Percentiles rank a stretch among this genome's conserved stretches.
phyloP scores from a whole-genome alignment of 2,113 vertebrate genomes.

The Cettia cetti region DNA sequence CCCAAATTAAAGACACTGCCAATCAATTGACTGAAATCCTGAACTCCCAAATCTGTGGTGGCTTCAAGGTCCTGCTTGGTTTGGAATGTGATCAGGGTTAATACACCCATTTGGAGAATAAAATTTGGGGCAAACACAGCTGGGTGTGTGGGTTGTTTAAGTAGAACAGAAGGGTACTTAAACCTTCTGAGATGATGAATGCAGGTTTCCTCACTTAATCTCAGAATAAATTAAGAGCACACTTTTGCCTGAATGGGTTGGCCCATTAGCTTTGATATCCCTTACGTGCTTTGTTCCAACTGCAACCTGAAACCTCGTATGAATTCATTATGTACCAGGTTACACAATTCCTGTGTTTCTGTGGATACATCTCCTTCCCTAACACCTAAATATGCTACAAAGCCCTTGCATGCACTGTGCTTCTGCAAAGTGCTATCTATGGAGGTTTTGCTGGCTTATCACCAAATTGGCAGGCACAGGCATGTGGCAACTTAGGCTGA shows the following conservation, averaged over 20 bases:
- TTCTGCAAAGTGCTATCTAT: background rate
- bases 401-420: fast-evolving
- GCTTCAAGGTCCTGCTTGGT: background rate
- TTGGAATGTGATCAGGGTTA: background rate
- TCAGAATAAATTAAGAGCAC: background rate
- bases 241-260: background rate
- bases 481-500: background rate
- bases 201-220: background rate
- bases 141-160: background rate
- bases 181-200: background rate
- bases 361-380: background rate
- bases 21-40: background rate
- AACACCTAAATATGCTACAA: background rate
- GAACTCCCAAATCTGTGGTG: background rate
- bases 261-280: background rate
- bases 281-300: background rate
- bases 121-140: background rate
- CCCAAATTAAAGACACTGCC: background rate
- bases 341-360: background rate
- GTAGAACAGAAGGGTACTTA: background rate
- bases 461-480: background rate
- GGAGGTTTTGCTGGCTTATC: background rate
- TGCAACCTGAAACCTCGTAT: background rate
- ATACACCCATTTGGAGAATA: background rate
- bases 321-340: background rate